These are phyloP conservation scores for Taeniopygia guttata DNA, from an alignment of 2,797 vertebrate genomes.

Conservation along the genomic window DNA sequence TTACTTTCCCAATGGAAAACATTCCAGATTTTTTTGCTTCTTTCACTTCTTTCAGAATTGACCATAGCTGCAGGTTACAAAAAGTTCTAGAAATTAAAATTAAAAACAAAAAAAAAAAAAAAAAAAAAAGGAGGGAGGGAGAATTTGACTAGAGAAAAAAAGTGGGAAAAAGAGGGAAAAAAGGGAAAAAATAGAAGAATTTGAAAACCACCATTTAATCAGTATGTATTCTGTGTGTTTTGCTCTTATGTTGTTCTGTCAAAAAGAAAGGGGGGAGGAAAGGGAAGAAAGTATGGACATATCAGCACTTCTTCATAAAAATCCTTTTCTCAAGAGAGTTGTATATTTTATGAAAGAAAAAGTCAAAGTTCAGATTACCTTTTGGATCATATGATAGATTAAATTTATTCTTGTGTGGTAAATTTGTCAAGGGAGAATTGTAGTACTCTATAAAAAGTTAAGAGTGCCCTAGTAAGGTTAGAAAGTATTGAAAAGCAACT, in stretches of 20 bases:
- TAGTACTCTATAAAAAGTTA: neutral
- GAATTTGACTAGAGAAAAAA: neutral
- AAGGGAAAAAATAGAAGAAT: accelerated
- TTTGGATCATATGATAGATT: neutral
- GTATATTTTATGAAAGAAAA: neutral
- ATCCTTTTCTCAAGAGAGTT: neutral
- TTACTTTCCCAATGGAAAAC: neutral
- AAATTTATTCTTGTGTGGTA: conserved; percentile 2
- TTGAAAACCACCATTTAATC: neutral
- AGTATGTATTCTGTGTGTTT: neutral
- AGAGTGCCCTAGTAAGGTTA: neutral
- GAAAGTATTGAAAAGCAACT: neutral
- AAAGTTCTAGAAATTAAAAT: neutral
- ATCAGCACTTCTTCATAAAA: neutral
- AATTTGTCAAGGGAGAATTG: neutral
- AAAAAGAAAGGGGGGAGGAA: neutral
- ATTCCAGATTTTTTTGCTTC: neutral
- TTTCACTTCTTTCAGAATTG: neutral
- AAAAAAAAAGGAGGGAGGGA: accelerated
- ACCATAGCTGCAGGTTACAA: neutral
- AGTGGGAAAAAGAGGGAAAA: accelerated
- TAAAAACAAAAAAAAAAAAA: too few relatives aligned
- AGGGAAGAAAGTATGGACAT: neutral
- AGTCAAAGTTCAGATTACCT: neutral
- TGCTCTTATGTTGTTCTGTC: neutral